Evolutionary conservation across 2,888 invertebrate genomes (phyloP).

Genomic region (Caenorhabditis parvicauda): DNA sequence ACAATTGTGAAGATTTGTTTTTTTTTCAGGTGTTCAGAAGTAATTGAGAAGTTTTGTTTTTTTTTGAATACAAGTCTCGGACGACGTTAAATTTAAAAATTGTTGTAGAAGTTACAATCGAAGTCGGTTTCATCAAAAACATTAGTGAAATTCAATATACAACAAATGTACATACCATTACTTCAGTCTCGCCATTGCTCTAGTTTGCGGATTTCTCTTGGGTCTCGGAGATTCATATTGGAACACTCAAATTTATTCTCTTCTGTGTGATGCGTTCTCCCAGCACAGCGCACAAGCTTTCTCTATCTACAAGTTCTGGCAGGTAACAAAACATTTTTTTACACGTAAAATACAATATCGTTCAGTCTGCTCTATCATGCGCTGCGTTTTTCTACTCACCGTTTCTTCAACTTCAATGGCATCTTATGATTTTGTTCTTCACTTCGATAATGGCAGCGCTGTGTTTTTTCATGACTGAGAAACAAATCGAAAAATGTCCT

Average conservation of each 20-base stretch:
- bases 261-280: conserved; percentile 82
- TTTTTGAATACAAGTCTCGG: too few relatives aligned
- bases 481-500: too few relatives aligned
- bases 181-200: conserved; percentile 71
- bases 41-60: too few relatives aligned
- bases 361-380: conserved; percentile 65
- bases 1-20: too few relatives aligned
- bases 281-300: conserved; percentile 86
- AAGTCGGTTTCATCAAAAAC: too few relatives aligned
- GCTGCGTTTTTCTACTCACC: conserved; percentile 65
- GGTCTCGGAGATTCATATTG: conserved; percentile 97
- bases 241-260: conserved; percentile 86
- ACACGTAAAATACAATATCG: too few relatives aligned
- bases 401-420: conserved; percentile 64
- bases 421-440: conserved; percentile 64
- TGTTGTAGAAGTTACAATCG: too few relatives aligned
- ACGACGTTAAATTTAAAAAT: too few relatives aligned
- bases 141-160: too few relatives aligned
- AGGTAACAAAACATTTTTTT: conserved; percentile 65
- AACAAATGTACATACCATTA: conserved; percentile 6
- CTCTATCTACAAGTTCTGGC: conserved; percentile 93
- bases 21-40: too few relatives aligned
- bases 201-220: conserved; percentile 84
- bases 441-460: conserved; percentile 39
- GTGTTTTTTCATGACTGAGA: conserved; percentile 25